These are phyloP conservation scores for Dipodomys ordii DNA, from an alignment of 2,113 vertebrate species.

Conservation along the genomic window DNA sequence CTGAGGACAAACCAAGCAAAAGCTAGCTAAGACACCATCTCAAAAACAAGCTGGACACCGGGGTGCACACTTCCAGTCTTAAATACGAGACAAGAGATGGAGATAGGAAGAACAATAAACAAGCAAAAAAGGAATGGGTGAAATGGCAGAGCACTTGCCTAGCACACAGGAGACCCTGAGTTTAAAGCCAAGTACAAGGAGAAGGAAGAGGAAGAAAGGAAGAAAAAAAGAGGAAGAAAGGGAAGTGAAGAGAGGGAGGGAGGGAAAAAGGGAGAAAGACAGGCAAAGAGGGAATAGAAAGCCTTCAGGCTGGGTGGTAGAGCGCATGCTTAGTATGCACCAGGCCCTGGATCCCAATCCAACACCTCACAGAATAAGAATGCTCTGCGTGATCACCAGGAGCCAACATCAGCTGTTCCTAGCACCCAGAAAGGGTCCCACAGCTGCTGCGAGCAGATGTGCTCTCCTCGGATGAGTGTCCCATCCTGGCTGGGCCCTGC, in stretches of 20 bases:
- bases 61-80: no score
- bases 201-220: not conserved
- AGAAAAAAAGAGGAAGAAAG: no score
- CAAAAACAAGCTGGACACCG: no score
- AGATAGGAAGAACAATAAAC: no score
- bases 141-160: not conserved
- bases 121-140: no score
- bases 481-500: rapidly evolving
- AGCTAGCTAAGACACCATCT: no score
- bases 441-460: not conserved
- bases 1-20: no score
- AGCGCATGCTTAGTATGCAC: not conserved
- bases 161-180: not conserved
- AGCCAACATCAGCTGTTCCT: not conserved
- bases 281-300: no score
- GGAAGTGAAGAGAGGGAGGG: no score
- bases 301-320: no score
- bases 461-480: not conserved
- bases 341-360: not conserved
- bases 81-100: no score
- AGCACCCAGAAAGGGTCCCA: rapidly evolving
- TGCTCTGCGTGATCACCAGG: not conserved
- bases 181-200: not conserved
- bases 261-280: no score
- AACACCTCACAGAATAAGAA: not conserved